Evolutionary conservation across 2,797 vertebrate genomes (phyloP), one percentile per base, ranked within the genome.

Genomic region (Coregonus ussuriensis): DNA sequence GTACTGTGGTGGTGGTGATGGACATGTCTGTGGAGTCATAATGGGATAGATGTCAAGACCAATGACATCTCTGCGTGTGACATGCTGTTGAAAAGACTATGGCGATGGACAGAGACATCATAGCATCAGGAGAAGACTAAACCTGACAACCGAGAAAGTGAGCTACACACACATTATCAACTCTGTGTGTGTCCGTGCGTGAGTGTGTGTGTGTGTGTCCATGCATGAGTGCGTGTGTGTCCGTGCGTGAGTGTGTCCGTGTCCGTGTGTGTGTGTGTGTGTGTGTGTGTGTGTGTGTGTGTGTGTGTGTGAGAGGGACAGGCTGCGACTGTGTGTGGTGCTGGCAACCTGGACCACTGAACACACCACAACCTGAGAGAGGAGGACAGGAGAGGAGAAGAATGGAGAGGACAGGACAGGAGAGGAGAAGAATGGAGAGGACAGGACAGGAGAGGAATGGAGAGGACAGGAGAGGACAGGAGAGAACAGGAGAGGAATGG

Each of bases 301-400:
- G 70, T 52, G 67, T 41, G 56, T 47, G 37, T 62, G 51, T 74
- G 71, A 72, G 52, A 78, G 33, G 85, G 86, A 84, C 81, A 78
- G 72, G 59, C n/a, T 70, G 63, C 77, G 56, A 79, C 65, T 78
- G 76, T 41, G 69, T 6, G 7, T 68, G 66, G 13, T 33, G 15
- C 15, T n/a, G 66, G 33, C 31, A 33, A 68, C 66, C 66, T 68
- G 33, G 33, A 41, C 31, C 6, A 47, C 37, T 41, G 56, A 18
- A 47, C 68, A n/a, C 37, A 70, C 68, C 0, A n/a, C 35, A 70
- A 35, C 35, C 63, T 31, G 6, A 68, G 29, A 68, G 66, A 13
- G 29, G 53, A 77, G 78, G 41, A 2, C 41, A 41, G 41, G 41
- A 41, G 6, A 41, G 37, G 37, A 41, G 4, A 35, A 4, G 35